Base-by-base conservation (phyloP, 1,140 invertebrate genomes). In the Hyles vespertilio region DNA sequence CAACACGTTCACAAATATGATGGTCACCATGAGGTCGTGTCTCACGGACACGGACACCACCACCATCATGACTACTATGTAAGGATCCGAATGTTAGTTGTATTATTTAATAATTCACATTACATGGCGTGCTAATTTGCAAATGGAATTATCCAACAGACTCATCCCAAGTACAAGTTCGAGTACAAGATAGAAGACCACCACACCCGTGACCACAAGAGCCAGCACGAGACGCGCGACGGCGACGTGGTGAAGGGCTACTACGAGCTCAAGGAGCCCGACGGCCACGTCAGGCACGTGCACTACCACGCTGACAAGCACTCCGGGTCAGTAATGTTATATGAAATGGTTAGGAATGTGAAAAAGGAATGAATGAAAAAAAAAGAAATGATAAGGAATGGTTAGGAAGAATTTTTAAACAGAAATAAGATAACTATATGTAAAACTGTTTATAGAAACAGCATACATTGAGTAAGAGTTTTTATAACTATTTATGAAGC, bases 231-330 rank as follows among this genome's bases (percentile, higher is more conserved):
- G 52, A 32, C 11, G n/a, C 36, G 52, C 3, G 52, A 54, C 36
- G 52, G 52, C 36, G 52, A 54, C 9, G 36, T 54, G 12, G 52
- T 54, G 11, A 43, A 54, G 22, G 52, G 52, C 52, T 54, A 44
- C 52, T 54, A 54, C 11, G 34, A 43, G 8, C 52, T 54, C 2
- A 43, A 43, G 34, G 52, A 54, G 36, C 36, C 52, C 12, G 52
- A 54, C 22, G 52, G 52, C 5, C 33, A 8, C 36, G 43, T 45
- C n/a, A 54, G 52, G 32, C 34, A 10, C 40, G 52, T 54, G 9
- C 32, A 54, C 9, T 54, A 54, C 22, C 34, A 45, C 11, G 52
- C 52, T 3, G 52, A 54, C 22, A 54, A 54, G 12, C 52, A 54
- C 11, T 22, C 34, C n/a, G 52, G 52, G 52, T 54, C n/a, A n/a